Evolutionary conservation across 2,888 invertebrate genomes (phyloP).

Genomic region (Lypha dubia): DNA sequence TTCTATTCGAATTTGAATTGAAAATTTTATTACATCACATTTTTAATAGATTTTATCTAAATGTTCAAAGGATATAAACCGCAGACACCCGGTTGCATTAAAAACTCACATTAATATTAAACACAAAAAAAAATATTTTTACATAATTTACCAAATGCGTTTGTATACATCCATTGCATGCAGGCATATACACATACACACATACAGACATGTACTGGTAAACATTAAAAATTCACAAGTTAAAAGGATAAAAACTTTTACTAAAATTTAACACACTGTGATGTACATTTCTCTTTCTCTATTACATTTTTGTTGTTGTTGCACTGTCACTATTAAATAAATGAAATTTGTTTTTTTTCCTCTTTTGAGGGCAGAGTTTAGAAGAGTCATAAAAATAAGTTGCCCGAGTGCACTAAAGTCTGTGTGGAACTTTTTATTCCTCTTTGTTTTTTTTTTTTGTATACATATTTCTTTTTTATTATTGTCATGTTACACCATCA

Average conservation of each 20-base stretch:
- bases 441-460: too few species aligned
- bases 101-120: constrained; percentile 48
- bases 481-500: constrained; percentile 41
- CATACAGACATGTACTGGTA: too few species aligned
- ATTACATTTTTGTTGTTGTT: not conserved
- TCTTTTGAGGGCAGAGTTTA: constrained; percentile 19
- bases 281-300: too few species aligned
- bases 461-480: constrained; percentile 10
- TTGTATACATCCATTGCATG: not conserved
- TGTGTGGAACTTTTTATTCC: constrained; percentile 22
- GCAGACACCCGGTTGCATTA: constrained; percentile 53
- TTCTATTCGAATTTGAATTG: too few species aligned
- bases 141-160: not conserved
- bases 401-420: constrained; percentile 14
- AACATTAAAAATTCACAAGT: constrained; percentile 14
- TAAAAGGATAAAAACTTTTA: constrained; percentile 34
- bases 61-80: constrained; percentile 45
- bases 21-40: too few species aligned
- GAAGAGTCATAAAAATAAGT: constrained; percentile 37
- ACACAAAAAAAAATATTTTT: constrained; percentile 36
- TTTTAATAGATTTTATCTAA: not conserved
- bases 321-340: constrained; percentile 9
- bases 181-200: too few species aligned
- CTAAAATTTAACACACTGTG: not conserved
- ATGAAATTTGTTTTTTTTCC: constrained; percentile 8